Evolutionary conservation across 1,140 invertebrate species (phyloP).

Genomic region (Leptestheria dahalacensis): DNA sequence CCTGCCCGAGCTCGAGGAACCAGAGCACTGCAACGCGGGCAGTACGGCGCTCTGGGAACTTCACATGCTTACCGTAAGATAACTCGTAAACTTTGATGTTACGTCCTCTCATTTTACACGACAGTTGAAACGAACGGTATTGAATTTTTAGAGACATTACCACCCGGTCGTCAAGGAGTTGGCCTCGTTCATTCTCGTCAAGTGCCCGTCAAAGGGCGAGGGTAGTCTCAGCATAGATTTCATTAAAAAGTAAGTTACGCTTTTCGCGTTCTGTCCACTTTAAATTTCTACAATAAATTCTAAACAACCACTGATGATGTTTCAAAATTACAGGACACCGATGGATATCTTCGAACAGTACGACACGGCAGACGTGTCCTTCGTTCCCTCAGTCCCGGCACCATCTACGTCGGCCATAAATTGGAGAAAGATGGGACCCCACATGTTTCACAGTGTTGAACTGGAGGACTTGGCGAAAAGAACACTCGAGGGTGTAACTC

Average conservation of each 20-base stretch:
- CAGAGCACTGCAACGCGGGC: conserved; percentile 73
- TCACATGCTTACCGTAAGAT: no score
- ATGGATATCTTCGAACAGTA: conserved; percentile 5
- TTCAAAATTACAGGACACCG: conserved; percentile 3
- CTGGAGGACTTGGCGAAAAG: not conserved
- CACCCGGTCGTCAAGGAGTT: conserved; percentile 48
- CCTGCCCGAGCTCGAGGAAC: conserved; percentile 68
- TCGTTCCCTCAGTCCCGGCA: conserved; percentile 7
- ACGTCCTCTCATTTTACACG: no score
- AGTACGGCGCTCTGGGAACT: no score
- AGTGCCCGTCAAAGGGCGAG: conserved; percentile 38
- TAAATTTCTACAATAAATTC: not conserved
- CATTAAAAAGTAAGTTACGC: conserved; percentile 2
- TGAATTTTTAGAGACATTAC: conserved; percentile 42
- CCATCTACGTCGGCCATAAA: conserved; percentile 1
- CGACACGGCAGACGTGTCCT: conserved; percentile 7
- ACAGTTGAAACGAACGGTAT: conserved; percentile 64
- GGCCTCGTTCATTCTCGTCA: conserved; percentile 40
- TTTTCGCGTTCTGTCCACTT: not conserved
- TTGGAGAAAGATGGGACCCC: not conserved
- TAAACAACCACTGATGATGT: not conserved
- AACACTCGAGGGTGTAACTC: not conserved
- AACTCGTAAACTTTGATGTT: no score
- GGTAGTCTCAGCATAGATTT: conserved; percentile 20
- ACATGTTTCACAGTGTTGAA: conserved; percentile 3